Evolutionary conservation across 2,797 vertebrate genomes (phyloP).

Genomic region (Etheostoma nigrum): DNA sequence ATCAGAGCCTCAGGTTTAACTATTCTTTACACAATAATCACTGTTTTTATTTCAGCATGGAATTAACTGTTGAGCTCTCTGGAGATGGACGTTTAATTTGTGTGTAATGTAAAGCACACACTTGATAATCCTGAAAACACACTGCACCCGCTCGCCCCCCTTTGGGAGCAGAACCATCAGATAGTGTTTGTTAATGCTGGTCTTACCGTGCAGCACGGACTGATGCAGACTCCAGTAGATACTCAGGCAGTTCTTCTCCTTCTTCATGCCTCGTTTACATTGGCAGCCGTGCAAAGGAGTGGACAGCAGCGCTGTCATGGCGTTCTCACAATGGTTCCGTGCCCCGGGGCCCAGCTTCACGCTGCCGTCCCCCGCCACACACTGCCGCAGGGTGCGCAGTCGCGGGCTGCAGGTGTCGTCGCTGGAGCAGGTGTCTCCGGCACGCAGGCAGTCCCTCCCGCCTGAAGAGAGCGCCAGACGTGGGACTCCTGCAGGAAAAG

Average conservation of each 20-base stretch:
- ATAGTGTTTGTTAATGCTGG: neutral
- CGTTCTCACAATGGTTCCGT: slow-evolving; percentile 91
- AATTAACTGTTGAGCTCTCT: slow-evolving; percentile 29
- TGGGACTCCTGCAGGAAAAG: slow-evolving; percentile 81
- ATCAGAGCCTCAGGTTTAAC: slow-evolving; percentile 22
- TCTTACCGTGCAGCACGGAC: slow-evolving; percentile 89
- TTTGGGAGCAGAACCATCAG: neutral
- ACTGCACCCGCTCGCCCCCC: slow-evolving; percentile 25
- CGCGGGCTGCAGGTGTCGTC: slow-evolving; percentile 92
- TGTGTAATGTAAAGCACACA: slow-evolving; percentile 36
- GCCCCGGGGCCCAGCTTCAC: slow-evolving; percentile 91
- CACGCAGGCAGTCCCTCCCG: slow-evolving; percentile 90
- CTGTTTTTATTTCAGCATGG: slow-evolving; percentile 42
- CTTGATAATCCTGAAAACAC: slow-evolving; percentile 28
- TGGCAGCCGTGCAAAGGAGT: slow-evolving; percentile 92
- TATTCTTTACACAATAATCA: slow-evolving; percentile 54
- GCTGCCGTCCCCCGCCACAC: slow-evolving; percentile 91
- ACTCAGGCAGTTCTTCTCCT: slow-evolving; percentile 93
- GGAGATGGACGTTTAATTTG: slow-evolving; percentile 49
- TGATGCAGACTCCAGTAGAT: slow-evolving; percentile 97
- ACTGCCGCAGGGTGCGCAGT: slow-evolving; percentile 92
- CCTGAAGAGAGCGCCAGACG: slow-evolving; percentile 69
- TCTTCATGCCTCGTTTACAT: slow-evolving; percentile 95
- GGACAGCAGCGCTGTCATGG: slow-evolving; percentile 90
- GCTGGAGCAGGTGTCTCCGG: slow-evolving; percentile 90